A percentile compares a stretch with the other conserved stretches of the same genome.
These are phyloP conservation scores for Amia ocellicauda DNA, from an alignment of 2,113 vertebrate genomes.

Conservation along the genomic window DNA sequence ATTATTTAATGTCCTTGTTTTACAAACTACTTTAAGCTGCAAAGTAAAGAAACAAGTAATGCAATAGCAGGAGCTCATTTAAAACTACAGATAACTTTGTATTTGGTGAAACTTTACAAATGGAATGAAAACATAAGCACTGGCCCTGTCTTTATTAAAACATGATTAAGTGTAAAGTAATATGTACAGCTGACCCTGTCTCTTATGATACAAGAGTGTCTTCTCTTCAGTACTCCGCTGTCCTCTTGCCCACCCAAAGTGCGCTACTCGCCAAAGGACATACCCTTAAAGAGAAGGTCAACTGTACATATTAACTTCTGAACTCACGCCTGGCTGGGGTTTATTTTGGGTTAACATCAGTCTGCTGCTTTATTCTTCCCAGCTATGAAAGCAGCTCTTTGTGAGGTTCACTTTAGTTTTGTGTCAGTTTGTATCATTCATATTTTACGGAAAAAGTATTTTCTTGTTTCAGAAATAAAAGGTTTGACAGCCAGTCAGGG, in stretches of 20 bases:
- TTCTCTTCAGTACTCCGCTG: background rate
- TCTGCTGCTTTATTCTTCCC: conserved; percentile 67
- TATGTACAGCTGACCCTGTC: conserved; percentile 44
- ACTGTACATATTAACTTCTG: conserved; percentile 53
- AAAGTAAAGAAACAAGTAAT: conserved; percentile 68
- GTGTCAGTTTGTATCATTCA: background rate
- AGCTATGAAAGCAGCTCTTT: conserved; percentile 72
- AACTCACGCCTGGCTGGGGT: conserved; percentile 52
- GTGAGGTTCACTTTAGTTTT: background rate
- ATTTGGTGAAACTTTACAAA: conserved; percentile 28
- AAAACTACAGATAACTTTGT: conserved; percentile 32
- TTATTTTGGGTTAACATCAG: conserved; percentile 62
- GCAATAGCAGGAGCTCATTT: conserved; percentile 49
- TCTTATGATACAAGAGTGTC: conserved; percentile 42
- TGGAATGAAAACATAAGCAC: conserved; percentile 29
- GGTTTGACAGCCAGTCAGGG: background rate
- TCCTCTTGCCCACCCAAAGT: conserved; percentile 60
- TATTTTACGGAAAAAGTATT: conserved; percentile 7
- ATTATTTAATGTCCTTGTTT: conserved; percentile 71
- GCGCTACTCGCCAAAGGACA: conserved; percentile 50
- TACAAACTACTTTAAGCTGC: conserved; percentile 58
- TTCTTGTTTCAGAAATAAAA: background rate
- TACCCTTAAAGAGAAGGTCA: conserved; percentile 58
- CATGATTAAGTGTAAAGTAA: conserved; percentile 51
- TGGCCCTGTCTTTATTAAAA: conserved; percentile 20